Percentiles rank a stretch among this genome's conserved stretches.
These are phyloP conservation scores for Helobdella robusta DNA, from an alignment of 2,888 invertebrate species.

Conservation along the genomic window DNA sequence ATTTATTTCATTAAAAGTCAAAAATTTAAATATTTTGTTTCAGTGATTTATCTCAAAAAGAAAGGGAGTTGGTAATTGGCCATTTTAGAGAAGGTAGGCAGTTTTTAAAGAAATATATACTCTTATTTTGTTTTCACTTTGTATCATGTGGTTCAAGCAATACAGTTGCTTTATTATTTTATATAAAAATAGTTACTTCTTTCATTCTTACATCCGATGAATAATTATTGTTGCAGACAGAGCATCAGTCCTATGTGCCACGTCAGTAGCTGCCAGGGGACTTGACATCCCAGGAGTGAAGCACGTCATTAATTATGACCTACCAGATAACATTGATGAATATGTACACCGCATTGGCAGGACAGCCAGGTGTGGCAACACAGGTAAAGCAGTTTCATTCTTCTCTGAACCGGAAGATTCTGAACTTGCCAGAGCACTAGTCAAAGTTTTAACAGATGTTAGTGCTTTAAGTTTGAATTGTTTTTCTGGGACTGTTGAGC, in stretches of 20 bases:
- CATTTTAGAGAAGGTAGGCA: conserved; percentile 6
- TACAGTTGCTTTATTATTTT: background rate
- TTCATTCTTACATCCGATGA: background rate
- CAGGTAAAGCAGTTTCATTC: conserved; percentile 55
- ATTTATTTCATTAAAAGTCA: background rate
- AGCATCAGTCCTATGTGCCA: conserved; percentile 79
- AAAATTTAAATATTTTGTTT: background rate
- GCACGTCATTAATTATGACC: conserved; percentile 98
- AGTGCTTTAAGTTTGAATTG: conserved; percentile 29
- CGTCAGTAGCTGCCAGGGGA: conserved; percentile 82
- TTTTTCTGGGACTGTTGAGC: background rate
- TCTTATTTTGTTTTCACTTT: no score
- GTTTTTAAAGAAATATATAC: no score
- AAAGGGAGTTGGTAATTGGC: conserved; percentile 1
- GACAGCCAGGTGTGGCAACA: conserved; percentile 97
- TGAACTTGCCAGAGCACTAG: conserved; percentile 58
- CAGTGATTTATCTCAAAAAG: conserved; percentile 9
- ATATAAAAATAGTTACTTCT: background rate
- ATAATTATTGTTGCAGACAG: conserved; percentile 53
- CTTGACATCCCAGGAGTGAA: conserved; percentile 97
- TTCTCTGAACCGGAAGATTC: conserved; percentile 51
- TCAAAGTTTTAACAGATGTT: conserved; percentile 62
- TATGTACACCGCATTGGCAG: conserved; percentile 96
- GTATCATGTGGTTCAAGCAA: background rate
- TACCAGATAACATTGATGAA: conserved; percentile 96